Evolutionary conservation across 2,888 invertebrate species (phyloP).

Genomic region (Meganola albula): DNA sequence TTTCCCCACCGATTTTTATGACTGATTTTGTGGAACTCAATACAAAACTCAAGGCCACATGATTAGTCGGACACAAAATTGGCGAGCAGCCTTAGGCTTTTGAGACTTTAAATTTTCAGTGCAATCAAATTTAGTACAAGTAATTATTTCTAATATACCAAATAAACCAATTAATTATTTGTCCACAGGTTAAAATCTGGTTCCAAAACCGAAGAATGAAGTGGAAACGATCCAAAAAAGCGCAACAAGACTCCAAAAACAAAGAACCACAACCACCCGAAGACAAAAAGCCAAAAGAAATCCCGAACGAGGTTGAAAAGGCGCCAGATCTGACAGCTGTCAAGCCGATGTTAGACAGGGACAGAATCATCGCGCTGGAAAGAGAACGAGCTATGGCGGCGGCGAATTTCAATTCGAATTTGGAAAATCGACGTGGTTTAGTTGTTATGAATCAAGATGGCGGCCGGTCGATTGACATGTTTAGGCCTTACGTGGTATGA

Average conservation of each 20-base stretch:
- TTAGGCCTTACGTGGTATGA: conserved; percentile 76
- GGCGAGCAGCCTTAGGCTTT: too few species aligned
- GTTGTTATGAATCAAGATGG: conserved; percentile 69
- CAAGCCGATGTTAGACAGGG: conserved; percentile 70
- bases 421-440: conserved; percentile 69
- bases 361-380: conserved; percentile 68
- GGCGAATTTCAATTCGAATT: conserved; percentile 72
- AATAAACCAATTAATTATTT: too few species aligned
- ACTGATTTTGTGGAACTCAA: too few species aligned
- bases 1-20: too few species aligned
- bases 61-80: too few species aligned
- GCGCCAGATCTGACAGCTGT: conserved; percentile 69
- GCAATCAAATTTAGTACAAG: too few species aligned
- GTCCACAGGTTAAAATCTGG: conserved; percentile 95
- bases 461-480: conserved; percentile 65
- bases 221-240: conserved; percentile 98
- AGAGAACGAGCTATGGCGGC: conserved; percentile 70
- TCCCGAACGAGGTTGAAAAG: conserved; percentile 49
- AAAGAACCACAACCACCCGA: conserved; percentile 62
- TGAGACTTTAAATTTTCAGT: too few species aligned
- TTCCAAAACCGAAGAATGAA: conserved; percentile 99
- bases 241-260: conserved; percentile 89
- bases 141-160: too few species aligned
- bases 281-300: conserved; percentile 59
- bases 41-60: too few species aligned